These are phyloP conservation scores for Sciurus vulgaris DNA, from an alignment of 2,797 vertebrate genomes.

Conservation along the genomic window DNA sequence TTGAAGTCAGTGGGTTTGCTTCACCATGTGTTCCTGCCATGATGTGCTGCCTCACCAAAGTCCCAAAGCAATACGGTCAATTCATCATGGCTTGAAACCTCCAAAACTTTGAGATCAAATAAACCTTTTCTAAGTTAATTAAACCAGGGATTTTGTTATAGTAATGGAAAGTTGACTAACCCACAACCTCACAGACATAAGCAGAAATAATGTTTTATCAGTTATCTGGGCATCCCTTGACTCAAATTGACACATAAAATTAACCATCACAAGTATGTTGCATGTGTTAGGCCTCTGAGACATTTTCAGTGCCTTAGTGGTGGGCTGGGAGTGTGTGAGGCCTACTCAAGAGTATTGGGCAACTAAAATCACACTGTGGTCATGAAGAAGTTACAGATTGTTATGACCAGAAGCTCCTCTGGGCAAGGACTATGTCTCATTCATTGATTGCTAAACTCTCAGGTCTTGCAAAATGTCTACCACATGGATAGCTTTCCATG, in stretches of 20 bases:
- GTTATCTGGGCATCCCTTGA: background rate
- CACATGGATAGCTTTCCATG: background rate
- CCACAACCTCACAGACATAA: background rate
- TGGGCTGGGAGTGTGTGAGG: background rate
- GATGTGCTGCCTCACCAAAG: background rate
- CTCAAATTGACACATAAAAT: background rate
- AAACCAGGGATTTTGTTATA: background rate
- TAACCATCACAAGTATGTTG: background rate
- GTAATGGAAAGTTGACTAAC: background rate
- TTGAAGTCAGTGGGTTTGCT: background rate
- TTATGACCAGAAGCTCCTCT: background rate
- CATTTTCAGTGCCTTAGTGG: too few species aligned
- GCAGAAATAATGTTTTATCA: background rate
- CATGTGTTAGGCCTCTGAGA: background rate
- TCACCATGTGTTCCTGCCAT: background rate
- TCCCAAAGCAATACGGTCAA: background rate
- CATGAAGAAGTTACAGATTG: background rate
- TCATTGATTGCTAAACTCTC: background rate
- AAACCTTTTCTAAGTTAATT: background rate
- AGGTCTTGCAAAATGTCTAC: background rate
- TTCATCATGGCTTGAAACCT: background rate
- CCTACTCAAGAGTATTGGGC: background rate
- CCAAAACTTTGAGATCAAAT: background rate
- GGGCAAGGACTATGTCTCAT: background rate
- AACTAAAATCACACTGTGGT: accelerated